Evolutionary conservation across 2,888 invertebrate species (phyloP), one percentile per base, ranked within the genome.

Genomic region (Torymus aiolomorphi): DNA sequence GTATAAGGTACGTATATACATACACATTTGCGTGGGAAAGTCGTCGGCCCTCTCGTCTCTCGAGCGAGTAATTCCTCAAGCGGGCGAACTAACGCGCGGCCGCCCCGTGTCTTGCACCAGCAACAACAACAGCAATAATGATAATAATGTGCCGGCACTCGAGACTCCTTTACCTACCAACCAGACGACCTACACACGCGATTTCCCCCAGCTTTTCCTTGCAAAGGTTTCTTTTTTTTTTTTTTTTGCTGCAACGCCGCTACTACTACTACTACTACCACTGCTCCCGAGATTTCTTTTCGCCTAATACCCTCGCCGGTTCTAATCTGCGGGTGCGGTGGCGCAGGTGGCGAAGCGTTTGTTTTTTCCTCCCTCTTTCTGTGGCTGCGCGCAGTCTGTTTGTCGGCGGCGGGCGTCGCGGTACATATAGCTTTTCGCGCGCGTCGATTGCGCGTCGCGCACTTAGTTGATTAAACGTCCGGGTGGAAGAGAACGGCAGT

Each of bases 61-160:
- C 72, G n/a, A 62, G 62, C 62, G 52, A 72, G 18, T 72, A 72
- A 72, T 72, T 71, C 61, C 62, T 72, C 52, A 71, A 61, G 51
- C 51, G 31, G 10, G n/a, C 61, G 54, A 52, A 52, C 20, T 31
- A n/a, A 56, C 24, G n/a, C 57, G 49, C 42, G 57, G 24, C 11
- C 49, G 1, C 56, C 2, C 20, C 61, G 42, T 49, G 8, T 8
- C 8, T 42, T 10, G 42, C 42, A 42, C 1, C 42, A 42, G 8
- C 42, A 42, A 42, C 42, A 42, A 42, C 8, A 42, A 42, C 42
- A 42, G 8, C 8, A 10, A 42, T 42, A 42, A 42, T 42, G 42
- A 42, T 42, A 42, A 42, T 42, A 42, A 42, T 42, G 14, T 54
- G 54, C 13, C 13, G 14, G 4, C 70, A 70, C 59, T 70, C 31